phyloP scores from a whole-genome alignment of 2,797 vertebrate species.

The Eupleurogrammus muticus region DNA sequence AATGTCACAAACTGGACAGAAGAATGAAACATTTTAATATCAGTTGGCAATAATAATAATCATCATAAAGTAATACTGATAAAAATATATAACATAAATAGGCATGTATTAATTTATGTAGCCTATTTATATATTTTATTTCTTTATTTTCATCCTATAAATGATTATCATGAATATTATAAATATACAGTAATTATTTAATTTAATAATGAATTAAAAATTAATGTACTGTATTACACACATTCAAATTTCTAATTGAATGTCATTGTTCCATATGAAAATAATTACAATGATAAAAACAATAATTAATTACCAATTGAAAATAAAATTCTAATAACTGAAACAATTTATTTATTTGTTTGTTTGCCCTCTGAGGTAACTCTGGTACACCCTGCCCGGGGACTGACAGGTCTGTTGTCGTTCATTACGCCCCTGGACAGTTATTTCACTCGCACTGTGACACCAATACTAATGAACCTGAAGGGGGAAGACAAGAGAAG shows the following conservation, averaged over 20 bases:
- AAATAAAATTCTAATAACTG: not conserved
- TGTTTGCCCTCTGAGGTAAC: slow-evolving; percentile 6
- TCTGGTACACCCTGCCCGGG: slow-evolving; percentile 36
- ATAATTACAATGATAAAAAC: not conserved
- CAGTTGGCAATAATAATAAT: not conserved
- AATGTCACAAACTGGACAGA: not conserved
- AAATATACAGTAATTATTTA: no score
- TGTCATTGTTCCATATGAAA: not conserved
- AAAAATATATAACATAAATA: no score
- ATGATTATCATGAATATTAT: no score
- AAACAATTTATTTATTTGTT: not conserved
- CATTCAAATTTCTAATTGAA: not conserved
- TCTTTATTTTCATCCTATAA: not conserved
- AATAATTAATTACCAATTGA: not conserved
- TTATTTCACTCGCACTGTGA: slow-evolving; percentile 66
- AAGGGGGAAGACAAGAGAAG: not conserved
- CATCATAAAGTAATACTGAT: not conserved
- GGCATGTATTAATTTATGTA: not conserved
- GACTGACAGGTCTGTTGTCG: slow-evolving; percentile 57
- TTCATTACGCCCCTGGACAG: slow-evolving; percentile 61
- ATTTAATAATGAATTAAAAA: not conserved
- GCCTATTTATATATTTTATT: not conserved
- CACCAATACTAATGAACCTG: slow-evolving; percentile 69
- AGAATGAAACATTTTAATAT: not conserved
- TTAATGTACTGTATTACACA: not conserved